Evolutionary conservation across 1,140 invertebrate species (phyloP), one percentile per base, ranked within the genome.

Genomic region (Pachypsylla venusta): DNA sequence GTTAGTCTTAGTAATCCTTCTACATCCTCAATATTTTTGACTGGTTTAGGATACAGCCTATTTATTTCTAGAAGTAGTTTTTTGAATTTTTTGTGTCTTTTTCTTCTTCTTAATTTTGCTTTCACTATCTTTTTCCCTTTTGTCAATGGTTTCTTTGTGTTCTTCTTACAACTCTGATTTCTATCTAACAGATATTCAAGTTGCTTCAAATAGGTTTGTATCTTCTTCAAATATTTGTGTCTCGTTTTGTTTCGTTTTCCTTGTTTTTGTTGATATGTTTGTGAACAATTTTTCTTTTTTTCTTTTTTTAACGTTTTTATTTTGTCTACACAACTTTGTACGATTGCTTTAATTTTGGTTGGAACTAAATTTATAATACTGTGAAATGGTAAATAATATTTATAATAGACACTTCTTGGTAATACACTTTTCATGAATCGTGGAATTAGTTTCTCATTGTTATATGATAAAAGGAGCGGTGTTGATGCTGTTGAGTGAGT

Each of bases 161-260:
- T 48, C n/a, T 48, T 48, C n/a, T 7, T 7, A 35, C 30, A n/a
- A n/a, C 30, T 35, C 4, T 7, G 16, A 22, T n/a, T n/a, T 48
- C 5, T 48, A 4, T n/a, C 16, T 3, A 48, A 22, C n/a, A 4
- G n/a, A 19, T 48, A 7, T 19, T 48, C 42, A 48, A 48, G 42
- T 48, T 48, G 16, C 22, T 22, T 4, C 42, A 48, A 5, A 48
- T 22, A 19, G 7, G n/a, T 7, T 22, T 48, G n/a, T n/a, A 48
- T 48, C n/a, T 48, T 48, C 22, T 22, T 48, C 42, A 48, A 48
- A 22, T 48, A 48, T 22, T 19, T 48, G 42, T 48, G 42, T 48
- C 16, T 7, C 4, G 42, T 48, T 19, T 48, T 48, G 42, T 48
- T 48, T n/a, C n/a, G n/a, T n/a, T n/a, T n/a, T n/a, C n/a, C 4